These are phyloP conservation scores for Danio jaintianensis DNA, from an alignment of 2,797 vertebrate genomes.

Conservation along the genomic window DNA sequence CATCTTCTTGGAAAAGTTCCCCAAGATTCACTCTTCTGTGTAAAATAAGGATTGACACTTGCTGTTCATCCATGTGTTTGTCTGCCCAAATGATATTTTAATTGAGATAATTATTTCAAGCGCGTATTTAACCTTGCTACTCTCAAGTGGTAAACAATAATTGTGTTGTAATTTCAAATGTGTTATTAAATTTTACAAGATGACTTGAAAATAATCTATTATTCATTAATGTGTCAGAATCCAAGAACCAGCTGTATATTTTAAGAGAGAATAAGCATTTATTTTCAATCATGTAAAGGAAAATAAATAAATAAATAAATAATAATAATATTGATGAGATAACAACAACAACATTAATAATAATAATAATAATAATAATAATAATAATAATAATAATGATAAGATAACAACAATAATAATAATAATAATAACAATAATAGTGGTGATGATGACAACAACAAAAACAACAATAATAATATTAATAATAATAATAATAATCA, in stretches of 20 bases:
- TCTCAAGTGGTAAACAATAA: slow-evolving; percentile 10
- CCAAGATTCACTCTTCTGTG: too few species aligned
- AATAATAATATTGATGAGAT: too few species aligned
- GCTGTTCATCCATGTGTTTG: background rate
- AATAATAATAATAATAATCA: too few species aligned
- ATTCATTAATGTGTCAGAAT: background rate
- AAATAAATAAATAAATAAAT: background rate
- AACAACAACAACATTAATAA: too few species aligned
- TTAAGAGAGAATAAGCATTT: background rate
- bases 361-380: too few species aligned
- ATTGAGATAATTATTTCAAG: background rate
- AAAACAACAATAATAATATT: too few species aligned
- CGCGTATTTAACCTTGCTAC: slow-evolving; percentile 3
- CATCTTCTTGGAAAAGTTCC: background rate
- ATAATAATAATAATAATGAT: too few species aligned
- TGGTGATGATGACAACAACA: too few species aligned
- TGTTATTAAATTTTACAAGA: background rate
- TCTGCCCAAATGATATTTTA: background rate
- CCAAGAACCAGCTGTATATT: background rate
- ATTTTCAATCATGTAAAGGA: background rate
- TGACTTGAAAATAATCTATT: background rate
- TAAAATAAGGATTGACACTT: slow-evolving; percentile 7
- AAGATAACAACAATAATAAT: too few species aligned
- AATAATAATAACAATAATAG: too few species aligned
- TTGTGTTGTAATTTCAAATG: background rate